Conservation (phyloP, 2,113 vertebrate genomes). For the Myotis lucifugus region DNA sequence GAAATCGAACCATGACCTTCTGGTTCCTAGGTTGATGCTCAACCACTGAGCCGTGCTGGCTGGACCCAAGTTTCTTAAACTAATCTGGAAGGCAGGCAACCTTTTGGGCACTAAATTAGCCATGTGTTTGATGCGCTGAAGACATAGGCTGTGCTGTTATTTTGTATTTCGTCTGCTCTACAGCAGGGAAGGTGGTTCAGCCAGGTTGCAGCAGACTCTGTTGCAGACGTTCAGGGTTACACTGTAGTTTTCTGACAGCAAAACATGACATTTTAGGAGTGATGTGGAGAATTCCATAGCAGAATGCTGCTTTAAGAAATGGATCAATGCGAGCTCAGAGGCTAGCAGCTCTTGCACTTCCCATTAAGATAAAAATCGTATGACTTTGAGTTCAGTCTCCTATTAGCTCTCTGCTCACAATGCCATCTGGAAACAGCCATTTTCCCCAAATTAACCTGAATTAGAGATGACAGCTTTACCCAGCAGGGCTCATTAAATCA, state of each 20-base stretch:
- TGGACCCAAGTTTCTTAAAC: background rate
- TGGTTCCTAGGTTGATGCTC: too few species aligned
- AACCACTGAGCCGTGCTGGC: too few species aligned
- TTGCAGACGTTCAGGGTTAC: background rate
- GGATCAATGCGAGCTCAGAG: background rate
- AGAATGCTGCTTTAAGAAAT: background rate
- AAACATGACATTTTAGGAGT: background rate
- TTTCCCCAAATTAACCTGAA: slow-evolving; percentile 53
- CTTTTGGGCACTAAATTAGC: background rate
- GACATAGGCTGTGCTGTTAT: background rate
- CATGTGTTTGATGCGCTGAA: background rate
- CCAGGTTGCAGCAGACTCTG: background rate
- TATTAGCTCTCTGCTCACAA: background rate
- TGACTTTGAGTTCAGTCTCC: slow-evolving; percentile 12
- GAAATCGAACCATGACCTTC: too few species aligned
- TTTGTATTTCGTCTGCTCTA: background rate
- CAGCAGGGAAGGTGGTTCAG: background rate
- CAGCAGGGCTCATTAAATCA: slow-evolving; percentile 55
- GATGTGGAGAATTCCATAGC: background rate
- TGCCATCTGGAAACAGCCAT: slow-evolving; percentile 39
- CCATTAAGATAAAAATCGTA: background rate
- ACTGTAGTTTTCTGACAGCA: background rate
- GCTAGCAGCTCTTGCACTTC: background rate
- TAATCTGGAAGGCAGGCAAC: background rate
- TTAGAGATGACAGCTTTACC: slow-evolving; percentile 53